Conservation (phyloP, 2,113 vertebrate genomes). For the Todiramphus saurophagus region DNA sequence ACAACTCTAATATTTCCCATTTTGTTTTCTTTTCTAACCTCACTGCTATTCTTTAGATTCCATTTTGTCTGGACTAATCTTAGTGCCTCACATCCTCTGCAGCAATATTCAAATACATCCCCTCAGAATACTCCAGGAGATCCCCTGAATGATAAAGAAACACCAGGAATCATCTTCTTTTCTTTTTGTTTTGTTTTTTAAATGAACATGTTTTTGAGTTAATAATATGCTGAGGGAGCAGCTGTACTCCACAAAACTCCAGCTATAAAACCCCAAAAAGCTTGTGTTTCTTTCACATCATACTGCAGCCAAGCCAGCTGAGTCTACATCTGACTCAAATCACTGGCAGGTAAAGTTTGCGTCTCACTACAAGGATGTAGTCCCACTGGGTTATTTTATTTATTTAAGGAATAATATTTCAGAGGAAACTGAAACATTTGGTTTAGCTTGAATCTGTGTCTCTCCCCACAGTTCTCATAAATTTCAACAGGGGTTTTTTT, state of each 20-base stretch:
- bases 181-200: background rate
- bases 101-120: constrained; percentile 21
- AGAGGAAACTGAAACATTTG: constrained; percentile 53
- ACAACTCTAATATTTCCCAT: background rate
- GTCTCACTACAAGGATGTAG: constrained; percentile 27
- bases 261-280: constrained; percentile 49
- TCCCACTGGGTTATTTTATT: constrained; percentile 60
- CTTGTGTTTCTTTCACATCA: constrained; percentile 52
- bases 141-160: constrained; percentile 29
- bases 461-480: constrained; percentile 1
- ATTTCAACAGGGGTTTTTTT: background rate
- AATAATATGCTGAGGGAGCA: constrained; percentile 51
- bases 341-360: constrained; percentile 59
- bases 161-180: background rate
- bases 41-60: background rate
- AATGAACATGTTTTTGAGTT: constrained; percentile 38
- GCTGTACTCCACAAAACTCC: constrained; percentile 54
- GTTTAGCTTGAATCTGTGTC: constrained; percentile 26
- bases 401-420: background rate
- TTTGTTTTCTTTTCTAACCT: background rate
- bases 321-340: constrained; percentile 65
- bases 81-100: background rate
- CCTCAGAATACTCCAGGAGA: constrained; percentile 13
- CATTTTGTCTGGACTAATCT: background rate
- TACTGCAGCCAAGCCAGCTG: constrained; percentile 51